Percentiles rank a stretch among this genome's conserved stretches.
phyloP scores from a whole-genome alignment of 1,140 invertebrate species.

The Parapsyche elsis region DNA sequence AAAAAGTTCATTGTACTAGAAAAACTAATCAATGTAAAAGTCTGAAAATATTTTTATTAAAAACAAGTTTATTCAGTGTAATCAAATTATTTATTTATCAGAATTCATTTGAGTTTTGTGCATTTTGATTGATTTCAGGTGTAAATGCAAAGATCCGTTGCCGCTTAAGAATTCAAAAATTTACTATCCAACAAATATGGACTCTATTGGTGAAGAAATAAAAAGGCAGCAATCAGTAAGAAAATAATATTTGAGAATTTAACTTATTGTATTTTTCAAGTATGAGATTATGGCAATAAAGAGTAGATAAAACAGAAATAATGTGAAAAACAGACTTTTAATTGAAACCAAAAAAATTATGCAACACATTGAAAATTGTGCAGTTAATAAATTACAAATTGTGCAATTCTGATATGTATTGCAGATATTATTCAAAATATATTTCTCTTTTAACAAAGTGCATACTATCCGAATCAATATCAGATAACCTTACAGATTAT shows the following conservation, averaged over 20 bases:
- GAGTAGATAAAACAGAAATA: too few relatives aligned
- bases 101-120: not conserved
- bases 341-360: too few relatives aligned
- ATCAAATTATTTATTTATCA: not conserved
- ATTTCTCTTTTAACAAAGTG: too few relatives aligned
- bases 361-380: too few relatives aligned
- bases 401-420: too few relatives aligned
- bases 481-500: too few relatives aligned
- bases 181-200: slow-evolving; percentile 52
- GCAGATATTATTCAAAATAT: too few relatives aligned
- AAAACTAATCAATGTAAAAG: not conserved
- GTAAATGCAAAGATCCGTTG: slow-evolving; percentile 50
- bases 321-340: too few relatives aligned
- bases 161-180: slow-evolving; percentile 49
- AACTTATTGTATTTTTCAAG: not conserved
- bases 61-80: not conserved
- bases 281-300: not conserved
- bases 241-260: not conserved
- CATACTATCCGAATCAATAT: too few relatives aligned
- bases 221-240: not conserved
- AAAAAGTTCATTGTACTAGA: not conserved
- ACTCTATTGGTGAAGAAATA: slow-evolving; percentile 1
- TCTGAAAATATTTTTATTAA: not conserved
- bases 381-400: too few relatives aligned
- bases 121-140: slow-evolving; percentile 45